Evolutionary conservation across 2,113 vertebrate genomes (phyloP), one percentile per base, ranked within the genome.

Genomic region (Nibea coibor): DNA sequence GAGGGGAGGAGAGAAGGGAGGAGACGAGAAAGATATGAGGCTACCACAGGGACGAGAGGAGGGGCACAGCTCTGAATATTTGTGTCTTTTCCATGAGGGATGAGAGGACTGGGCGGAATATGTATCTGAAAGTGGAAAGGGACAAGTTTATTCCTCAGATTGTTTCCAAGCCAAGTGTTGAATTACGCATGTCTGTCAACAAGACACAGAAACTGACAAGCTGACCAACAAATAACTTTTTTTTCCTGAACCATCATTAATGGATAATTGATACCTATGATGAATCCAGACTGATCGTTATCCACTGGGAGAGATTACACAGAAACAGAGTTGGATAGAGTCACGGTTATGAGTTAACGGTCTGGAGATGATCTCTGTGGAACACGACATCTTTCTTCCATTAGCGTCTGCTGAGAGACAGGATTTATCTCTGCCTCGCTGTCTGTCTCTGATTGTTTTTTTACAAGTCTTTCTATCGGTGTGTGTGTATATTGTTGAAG

Each of bases 351-450:
- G 84, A 85, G 81, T 87, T 87, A 79, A 86, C 78, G 69, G 85
- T 87, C 88, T 87, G 75, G 72, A 87, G 75, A 84, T 57, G 58
- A 86, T 86, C 88, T 89, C 87, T 78, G 78, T 47, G 71, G 76
- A 82, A 56, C 83, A 66, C 31, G 35, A 88, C 87, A 93, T 90
- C 88, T 91, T 93, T 93, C 80, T 88, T 92, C 86, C 91, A 92
- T 93, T 93, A 93, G 75, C 75, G 80, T 82, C 79, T 14, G 9
- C 81, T 47, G 86, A 91, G 78, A 86, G 81, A 85, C 78, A 39
- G 65, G 72, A 79, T 85, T 87, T 79, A 83, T 87, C 84, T 71
- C 81, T 81, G 83, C 61, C 81, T 89, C 84, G 47, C 78, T 83
- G 73, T 84, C 72, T 79, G 73, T 84, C 72, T 79, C 22, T 65